A percentile compares a stretch with the other conserved stretches of the same genome.
Conservation (phyloP, 1,140 invertebrate species). For the Anoplophora glabripennis region DNA sequence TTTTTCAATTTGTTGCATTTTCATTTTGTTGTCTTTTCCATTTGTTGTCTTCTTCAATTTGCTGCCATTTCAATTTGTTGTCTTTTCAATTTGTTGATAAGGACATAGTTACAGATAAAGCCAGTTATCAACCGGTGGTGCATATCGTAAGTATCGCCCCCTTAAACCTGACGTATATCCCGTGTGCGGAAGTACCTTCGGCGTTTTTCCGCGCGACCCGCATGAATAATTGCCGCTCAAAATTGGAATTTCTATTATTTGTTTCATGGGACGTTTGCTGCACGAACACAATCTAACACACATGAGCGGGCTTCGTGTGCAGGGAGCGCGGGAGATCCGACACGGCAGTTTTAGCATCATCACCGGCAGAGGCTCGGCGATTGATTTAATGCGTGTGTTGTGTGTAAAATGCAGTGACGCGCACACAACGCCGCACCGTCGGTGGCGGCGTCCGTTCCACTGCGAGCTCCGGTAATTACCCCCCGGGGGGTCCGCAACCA, state of each 20-base stretch:
- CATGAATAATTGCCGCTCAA: conserved; percentile 2
- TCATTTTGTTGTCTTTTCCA: too few species aligned
- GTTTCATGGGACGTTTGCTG: conserved; percentile 5
- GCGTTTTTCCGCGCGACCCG: not conserved
- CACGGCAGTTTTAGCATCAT: too few species aligned
- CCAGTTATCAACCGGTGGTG: not conserved
- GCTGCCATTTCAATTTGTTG: too few species aligned
- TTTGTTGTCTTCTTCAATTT: too few species aligned
- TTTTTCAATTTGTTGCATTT: too few species aligned
- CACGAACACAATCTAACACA: not conserved
- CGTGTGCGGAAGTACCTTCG: not conserved
- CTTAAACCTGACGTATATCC: not conserved
- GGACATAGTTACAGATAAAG: too few species aligned
- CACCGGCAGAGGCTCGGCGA: too few species aligned
- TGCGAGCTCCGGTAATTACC: conserved; percentile 5
- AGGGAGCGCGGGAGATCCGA: too few species aligned
- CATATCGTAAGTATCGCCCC: not conserved
- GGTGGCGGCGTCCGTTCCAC: not conserved
- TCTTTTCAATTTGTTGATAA: too few species aligned
- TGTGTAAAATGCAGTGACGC: conserved; percentile 2
- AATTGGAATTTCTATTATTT: conserved; percentile 9
- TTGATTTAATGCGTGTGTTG: not conserved
- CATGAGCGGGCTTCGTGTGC: not conserved
- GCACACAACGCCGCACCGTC: not conserved
- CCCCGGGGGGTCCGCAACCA: not conserved